A percentile compares a stretch with the other conserved stretches of the same genome.
These are phyloP conservation scores for Lepidurus apus DNA, from an alignment of 1,140 invertebrate species.

Conservation along the genomic window DNA sequence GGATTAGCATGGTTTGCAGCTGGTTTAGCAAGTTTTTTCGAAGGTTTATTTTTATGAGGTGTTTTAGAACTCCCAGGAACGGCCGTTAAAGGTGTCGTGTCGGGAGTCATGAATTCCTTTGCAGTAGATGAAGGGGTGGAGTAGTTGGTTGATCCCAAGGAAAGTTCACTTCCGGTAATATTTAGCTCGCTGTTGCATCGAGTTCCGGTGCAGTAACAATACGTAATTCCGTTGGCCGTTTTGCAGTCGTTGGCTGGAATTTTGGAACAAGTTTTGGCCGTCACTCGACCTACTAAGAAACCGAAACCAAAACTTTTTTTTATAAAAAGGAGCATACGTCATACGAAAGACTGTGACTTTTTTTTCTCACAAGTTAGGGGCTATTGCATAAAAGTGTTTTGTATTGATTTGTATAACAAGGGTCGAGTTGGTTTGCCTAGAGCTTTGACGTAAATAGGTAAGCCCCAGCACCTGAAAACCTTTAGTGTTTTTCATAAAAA, in stretches of 20 bases:
- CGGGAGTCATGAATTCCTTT: background rate
- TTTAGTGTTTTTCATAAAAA: background rate
- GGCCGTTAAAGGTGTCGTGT: background rate
- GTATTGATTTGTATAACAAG: no score
- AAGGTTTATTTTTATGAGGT: background rate
- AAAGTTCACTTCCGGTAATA: background rate
- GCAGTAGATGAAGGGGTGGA: background rate
- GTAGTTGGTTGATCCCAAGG: background rate
- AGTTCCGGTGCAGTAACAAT: conserved; percentile 50
- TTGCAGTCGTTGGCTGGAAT: conserved; percentile 49
- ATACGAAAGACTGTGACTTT: no score
- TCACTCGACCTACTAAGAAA: conserved; percentile 24
- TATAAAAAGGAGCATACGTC: background rate
- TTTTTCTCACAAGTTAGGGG: no score
- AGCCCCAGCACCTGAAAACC: background rate
- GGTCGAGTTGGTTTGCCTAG: no score
- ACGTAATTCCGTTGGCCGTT: conserved; percentile 48
- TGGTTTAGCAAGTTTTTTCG: background rate
- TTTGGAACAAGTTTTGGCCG: conserved; percentile 44
- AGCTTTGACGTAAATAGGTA: background rate
- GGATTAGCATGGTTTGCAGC: background rate
- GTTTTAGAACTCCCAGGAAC: background rate
- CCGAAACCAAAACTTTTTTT: background rate
- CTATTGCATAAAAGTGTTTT: no score
- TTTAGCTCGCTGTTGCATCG: conserved; percentile 48